Evolutionary conservation across 2,797 vertebrate species (phyloP).

Genomic region (Eulemur albifrons): DNA sequence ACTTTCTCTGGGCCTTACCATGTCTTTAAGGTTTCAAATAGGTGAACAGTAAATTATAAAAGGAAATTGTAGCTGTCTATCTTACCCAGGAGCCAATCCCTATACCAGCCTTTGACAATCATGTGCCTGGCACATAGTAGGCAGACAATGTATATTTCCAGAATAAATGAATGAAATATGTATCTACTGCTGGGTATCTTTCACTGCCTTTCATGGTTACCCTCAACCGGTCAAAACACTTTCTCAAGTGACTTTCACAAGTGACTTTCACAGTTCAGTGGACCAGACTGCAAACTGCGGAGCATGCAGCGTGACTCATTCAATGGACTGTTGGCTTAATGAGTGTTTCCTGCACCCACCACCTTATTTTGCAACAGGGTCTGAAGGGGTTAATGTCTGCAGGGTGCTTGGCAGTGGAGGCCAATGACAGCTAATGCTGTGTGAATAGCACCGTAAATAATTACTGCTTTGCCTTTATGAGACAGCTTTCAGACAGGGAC

Average conservation of each 20-base stretch:
- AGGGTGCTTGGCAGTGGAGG: not conserved
- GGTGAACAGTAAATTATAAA: not conserved
- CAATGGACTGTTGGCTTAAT: not conserved
- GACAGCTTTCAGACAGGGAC: not conserved
- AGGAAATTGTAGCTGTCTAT: not conserved
- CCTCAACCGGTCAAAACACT: not conserved
- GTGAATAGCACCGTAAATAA: not conserved
- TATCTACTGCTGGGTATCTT: not conserved
- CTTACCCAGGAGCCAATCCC: not conserved
- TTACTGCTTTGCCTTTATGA: not conserved
- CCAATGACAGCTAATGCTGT: not conserved
- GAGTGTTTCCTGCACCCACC: not conserved
- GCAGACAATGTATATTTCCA: not conserved
- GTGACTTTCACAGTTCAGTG: not conserved
- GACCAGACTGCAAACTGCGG: not conserved
- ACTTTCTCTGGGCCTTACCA: not conserved
- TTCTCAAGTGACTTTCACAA: not conserved
- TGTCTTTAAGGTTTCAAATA: not conserved
- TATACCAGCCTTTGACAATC: not conserved
- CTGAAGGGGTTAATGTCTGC: slow-evolving; percentile 24
- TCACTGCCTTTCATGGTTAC: not conserved
- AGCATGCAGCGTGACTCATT: not conserved
- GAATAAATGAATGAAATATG: not conserved
- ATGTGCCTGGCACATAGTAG: not conserved
- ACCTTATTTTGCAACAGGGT: not conserved